Evolutionary conservation across 2,113 vertebrate genomes (phyloP).

Genomic region (Morphnarchus princeps): DNA sequence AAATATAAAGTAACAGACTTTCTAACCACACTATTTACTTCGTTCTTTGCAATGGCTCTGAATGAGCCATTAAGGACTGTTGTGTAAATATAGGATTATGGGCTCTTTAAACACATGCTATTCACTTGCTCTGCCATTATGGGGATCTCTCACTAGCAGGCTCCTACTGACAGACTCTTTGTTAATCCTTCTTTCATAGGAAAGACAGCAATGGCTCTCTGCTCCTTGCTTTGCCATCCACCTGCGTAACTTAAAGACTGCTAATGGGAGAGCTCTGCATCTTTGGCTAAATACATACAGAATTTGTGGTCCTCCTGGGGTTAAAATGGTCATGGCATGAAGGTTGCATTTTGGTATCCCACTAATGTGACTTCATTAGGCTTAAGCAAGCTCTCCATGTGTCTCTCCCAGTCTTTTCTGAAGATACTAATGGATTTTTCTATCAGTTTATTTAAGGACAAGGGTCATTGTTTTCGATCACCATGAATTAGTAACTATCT

Average conservation of each 20-base stretch:
- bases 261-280: background rate
- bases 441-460: background rate
- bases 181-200: background rate
- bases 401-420: background rate
- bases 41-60: constrained; percentile 61
- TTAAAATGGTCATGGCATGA: background rate
- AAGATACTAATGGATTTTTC: background rate
- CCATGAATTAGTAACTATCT: background rate
- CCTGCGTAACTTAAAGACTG: background rate
- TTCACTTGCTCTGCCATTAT: constrained; percentile 60
- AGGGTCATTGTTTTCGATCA: background rate
- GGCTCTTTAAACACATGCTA: constrained; percentile 62
- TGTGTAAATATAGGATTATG: constrained; percentile 70
- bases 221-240: background rate
- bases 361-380: background rate
- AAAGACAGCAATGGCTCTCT: background rate
- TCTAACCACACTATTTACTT: constrained; percentile 65
- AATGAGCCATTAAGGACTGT: constrained; percentile 69
- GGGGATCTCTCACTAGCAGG: constrained; percentile 35
- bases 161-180: constrained; percentile 34
- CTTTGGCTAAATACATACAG: background rate
- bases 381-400: background rate
- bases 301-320: background rate
- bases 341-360: background rate
- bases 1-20: constrained; percentile 68